Evolutionary conservation across 1,140 invertebrate genomes (phyloP), one percentile per base, ranked within the genome.

Genomic region (Campoletis sonorensis): DNA sequence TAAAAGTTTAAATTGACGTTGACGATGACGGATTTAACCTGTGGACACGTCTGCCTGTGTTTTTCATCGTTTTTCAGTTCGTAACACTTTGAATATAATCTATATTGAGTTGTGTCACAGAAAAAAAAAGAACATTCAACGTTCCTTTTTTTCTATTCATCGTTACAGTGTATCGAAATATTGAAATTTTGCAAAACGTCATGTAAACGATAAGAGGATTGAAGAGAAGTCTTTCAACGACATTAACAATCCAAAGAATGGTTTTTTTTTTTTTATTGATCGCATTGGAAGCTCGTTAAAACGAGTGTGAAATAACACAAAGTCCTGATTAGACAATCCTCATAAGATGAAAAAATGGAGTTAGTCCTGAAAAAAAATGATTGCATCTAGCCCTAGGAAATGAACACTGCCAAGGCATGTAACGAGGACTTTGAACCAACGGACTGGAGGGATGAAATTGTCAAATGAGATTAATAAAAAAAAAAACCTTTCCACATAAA

Each of bases 281-380:
- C 0, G 10, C 27, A 67, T 7, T 45, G 1, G 30, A 15, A 67
- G 23, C 61, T 67, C 61, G 23, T 67, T 40, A 45, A 7, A 26
- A 11, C 40, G 8, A 8, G 11, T 21, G 37, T 26, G 23, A 51
- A 51, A 37, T 71, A 1, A n/a, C 68, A 51, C 21, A 76, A 21
- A 10, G 72, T 58, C 26, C 71, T 72, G 81, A 82, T 79, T 67
- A 73, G 80, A 81, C 84, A 76, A 79, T 82, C 79, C 49, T 51
- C 73, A 27, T 37, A 79, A 77, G 72, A 68, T 54, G 21, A 76
- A 67, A 78, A 67, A 83, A 85, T 86, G 84, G 79, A 84, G 81
- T 86, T 85, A 84, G 72, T 73, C 78, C 77, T 21, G 70, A 79
- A 51, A 79, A 51, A 83, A 80, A 82, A 85, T 81, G 72, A 84